Conservation (phyloP, 2,888 invertebrate species). For the Oscheius sp. region DNA sequence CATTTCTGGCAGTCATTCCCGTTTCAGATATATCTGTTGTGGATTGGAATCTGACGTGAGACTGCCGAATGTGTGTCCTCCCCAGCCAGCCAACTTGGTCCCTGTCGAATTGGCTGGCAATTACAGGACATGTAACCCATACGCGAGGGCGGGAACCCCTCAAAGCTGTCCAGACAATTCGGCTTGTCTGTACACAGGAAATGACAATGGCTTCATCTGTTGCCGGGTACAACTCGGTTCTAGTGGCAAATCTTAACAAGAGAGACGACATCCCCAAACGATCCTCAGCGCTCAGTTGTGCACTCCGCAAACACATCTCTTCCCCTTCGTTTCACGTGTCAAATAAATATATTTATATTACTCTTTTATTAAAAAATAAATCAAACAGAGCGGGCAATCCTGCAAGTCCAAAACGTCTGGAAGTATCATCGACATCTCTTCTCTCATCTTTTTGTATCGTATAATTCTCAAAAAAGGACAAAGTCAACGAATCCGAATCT, state of each 20-base stretch:
- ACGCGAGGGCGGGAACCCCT: slow-evolving; percentile 68
- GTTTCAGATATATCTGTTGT: slow-evolving; percentile 69
- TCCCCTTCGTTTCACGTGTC: slow-evolving; percentile 31
- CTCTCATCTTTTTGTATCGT: too few relatives aligned
- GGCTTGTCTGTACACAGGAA: slow-evolving; percentile 71
- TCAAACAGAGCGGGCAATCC: too few relatives aligned
- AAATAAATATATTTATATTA: slow-evolving; percentile 4
- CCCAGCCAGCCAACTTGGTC: slow-evolving; percentile 71
- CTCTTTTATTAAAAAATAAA: too few relatives aligned
- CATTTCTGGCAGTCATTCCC: slow-evolving; percentile 49
- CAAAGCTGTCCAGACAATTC: slow-evolving; percentile 69
- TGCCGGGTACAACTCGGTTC: slow-evolving; percentile 68
- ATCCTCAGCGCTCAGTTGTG: slow-evolving; percentile 37
- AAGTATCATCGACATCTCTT: too few relatives aligned
- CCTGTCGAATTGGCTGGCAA: slow-evolving; percentile 71
- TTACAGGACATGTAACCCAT: slow-evolving; percentile 60
- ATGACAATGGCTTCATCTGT: slow-evolving; percentile 72
- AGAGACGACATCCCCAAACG: slow-evolving; percentile 3
- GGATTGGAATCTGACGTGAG: slow-evolving; percentile 71
- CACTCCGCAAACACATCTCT: slow-evolving; percentile 20
- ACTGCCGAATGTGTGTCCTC: slow-evolving; percentile 71
- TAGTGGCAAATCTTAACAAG: slow-evolving; percentile 45
- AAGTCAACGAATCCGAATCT: too few relatives aligned
- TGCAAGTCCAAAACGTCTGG: too few relatives aligned
- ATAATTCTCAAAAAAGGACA: too few relatives aligned